Evolutionary conservation across 2,797 vertebrate species (phyloP).

Genomic region (Crenichthys baileyi): DNA sequence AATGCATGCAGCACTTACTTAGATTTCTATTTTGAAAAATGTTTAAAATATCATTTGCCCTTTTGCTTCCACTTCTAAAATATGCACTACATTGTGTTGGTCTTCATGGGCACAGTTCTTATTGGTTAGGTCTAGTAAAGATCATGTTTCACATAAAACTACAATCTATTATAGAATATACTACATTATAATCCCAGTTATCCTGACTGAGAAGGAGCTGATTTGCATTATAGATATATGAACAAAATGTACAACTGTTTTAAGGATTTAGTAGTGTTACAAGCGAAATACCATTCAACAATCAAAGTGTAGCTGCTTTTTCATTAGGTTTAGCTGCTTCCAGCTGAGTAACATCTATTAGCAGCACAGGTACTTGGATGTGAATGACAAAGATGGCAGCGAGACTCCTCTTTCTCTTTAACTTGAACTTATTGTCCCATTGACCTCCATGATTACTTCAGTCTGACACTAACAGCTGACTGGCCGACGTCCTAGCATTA

Average conservation of each 20-base stretch:
- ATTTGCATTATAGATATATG: too few relatives aligned
- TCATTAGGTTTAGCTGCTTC: neutral
- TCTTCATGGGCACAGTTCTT: too few relatives aligned
- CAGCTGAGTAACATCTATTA: too few relatives aligned
- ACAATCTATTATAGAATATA: too few relatives aligned
- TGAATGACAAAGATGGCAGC: neutral
- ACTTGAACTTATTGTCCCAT: slow-evolving; percentile 44
- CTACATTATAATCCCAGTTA: too few relatives aligned
- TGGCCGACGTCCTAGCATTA: slow-evolving; percentile 40
- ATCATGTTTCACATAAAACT: too few relatives aligned
- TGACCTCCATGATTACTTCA: slow-evolving; percentile 51
- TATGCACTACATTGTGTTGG: too few relatives aligned
- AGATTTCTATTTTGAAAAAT: neutral
- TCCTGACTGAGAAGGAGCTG: too few relatives aligned
- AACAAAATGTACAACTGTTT: neutral
- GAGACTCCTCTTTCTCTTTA: neutral
- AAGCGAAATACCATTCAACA: neutral
- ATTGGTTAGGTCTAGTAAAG: too few relatives aligned
- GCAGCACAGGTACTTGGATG: too few relatives aligned
- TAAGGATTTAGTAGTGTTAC: neutral
- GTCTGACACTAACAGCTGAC: slow-evolving; percentile 52
- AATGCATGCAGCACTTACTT: too few relatives aligned
- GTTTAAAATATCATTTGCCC: neutral
- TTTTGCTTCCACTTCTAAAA: too few relatives aligned
- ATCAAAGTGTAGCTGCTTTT: neutral